Evolutionary conservation across 2,888 invertebrate genomes (phyloP).

Genomic region (Cordilura impudica): DNA sequence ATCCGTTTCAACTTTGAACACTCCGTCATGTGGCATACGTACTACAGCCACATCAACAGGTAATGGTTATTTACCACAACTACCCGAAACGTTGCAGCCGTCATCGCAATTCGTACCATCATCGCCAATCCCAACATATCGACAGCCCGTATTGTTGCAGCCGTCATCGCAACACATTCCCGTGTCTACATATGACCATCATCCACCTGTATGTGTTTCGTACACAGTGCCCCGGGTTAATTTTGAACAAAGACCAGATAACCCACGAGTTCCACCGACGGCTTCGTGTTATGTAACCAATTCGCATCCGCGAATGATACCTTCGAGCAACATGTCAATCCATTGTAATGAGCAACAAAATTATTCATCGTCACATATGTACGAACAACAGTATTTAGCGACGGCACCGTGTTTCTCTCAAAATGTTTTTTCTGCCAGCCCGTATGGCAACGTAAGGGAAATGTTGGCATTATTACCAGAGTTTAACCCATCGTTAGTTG

Average conservation of each 20-base stretch:
- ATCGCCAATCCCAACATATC: not conserved
- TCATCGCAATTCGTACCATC: not conserved
- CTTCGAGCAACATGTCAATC: not conserved
- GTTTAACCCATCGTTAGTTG: slow-evolving; percentile 31
- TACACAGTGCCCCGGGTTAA: not conserved
- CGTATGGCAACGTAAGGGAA: slow-evolving; percentile 20
- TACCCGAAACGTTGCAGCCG: not conserved
- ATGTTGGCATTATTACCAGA: slow-evolving; percentile 29
- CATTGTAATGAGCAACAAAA: not conserved
- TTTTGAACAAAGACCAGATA: not conserved
- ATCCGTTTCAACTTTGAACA: not conserved
- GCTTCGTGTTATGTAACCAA: not conserved
- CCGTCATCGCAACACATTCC: not conserved
- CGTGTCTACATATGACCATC: not conserved
- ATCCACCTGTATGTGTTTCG: not conserved
- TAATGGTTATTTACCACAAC: not conserved
- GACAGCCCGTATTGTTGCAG: not conserved
- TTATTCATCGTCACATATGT: not conserved
- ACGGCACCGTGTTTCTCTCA: not conserved
- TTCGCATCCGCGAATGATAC: not conserved
- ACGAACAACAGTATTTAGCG: not conserved
- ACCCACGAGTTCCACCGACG: not conserved
- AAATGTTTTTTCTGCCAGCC: no score
- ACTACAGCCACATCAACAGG: not conserved
- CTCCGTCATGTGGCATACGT: not conserved